phyloP scores from a whole-genome alignment of 2,888 invertebrate genomes.

The Limnephilus lunatus region DNA sequence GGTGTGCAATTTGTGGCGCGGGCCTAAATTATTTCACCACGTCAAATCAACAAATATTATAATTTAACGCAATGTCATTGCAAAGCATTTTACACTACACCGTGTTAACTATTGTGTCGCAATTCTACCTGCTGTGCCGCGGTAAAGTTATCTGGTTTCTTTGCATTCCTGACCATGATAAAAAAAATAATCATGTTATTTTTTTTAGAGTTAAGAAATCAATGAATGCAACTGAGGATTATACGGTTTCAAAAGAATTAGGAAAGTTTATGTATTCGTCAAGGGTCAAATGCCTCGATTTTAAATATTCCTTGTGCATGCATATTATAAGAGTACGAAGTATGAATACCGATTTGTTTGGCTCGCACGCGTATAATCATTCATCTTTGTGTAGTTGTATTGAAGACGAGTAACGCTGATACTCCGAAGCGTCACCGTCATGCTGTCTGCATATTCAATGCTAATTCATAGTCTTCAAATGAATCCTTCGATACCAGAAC shows the following conservation, averaged over 20 bases:
- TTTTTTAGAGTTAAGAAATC: no score
- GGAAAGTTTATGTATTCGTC: neutral
- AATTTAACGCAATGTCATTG: neutral
- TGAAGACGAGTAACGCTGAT: constrained; percentile 29
- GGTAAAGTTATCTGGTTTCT: neutral
- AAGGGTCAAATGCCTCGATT: neutral
- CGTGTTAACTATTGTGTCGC: neutral
- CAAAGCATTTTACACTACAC: neutral
- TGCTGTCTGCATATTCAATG: constrained; percentile 37
- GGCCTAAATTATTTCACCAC: neutral
- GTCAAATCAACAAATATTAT: neutral
- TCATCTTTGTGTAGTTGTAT: constrained; percentile 25
- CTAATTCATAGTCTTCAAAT: constrained; percentile 21
- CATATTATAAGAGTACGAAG: neutral
- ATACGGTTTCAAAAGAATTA: neutral
- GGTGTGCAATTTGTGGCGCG: neutral
- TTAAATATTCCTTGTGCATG: constrained; percentile 9
- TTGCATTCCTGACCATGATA: neutral
- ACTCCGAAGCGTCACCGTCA: neutral
- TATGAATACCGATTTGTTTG: neutral
- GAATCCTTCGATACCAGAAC: neutral
- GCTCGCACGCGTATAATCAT: constrained; percentile 26
- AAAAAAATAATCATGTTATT: neutral
- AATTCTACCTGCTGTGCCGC: neutral
- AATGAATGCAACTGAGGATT: neutral